phyloP scores from a whole-genome alignment of 2,113 vertebrate species.

The Hyaena hyaena region DNA sequence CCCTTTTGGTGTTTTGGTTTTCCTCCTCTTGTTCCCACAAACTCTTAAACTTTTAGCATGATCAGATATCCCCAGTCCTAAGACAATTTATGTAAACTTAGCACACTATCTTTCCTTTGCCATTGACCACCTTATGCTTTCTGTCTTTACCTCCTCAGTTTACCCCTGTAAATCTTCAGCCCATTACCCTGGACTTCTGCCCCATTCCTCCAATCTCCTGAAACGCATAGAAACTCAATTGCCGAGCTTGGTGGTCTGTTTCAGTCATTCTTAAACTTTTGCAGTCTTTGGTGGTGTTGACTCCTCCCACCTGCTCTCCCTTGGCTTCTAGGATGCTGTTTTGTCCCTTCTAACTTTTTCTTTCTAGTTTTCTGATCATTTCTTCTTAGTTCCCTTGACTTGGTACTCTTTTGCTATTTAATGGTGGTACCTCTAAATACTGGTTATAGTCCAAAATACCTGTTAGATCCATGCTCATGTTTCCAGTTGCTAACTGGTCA shows the following conservation, averaged over 20 bases:
- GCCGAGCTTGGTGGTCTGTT: neutral
- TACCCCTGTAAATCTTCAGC: neutral
- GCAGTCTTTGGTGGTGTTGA: neutral
- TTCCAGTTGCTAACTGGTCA: neutral
- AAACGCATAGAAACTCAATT: neutral
- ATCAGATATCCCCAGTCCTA: neutral
- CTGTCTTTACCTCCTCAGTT: neutral
- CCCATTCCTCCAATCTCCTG: neutral
- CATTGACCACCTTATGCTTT: neutral
- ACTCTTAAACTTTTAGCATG: neutral
- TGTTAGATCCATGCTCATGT: neutral
- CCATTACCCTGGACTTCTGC: neutral
- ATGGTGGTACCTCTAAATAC: neutral
- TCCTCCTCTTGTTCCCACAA: neutral
- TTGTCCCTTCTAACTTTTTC: neutral
- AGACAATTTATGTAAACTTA: neutral
- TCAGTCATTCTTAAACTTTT: neutral
- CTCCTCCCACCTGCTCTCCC: neutral
- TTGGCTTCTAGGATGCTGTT: neutral
- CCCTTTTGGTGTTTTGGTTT: too few relatives aligned
- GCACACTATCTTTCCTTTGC: neutral
- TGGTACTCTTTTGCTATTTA: neutral
- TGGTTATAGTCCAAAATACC: neutral
- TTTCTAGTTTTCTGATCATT: neutral
- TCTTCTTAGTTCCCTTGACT: neutral